Evolutionary conservation across 2,797 vertebrate genomes (phyloP), one percentile per base, ranked within the genome.

Genomic region (Danio albolineatus): DNA sequence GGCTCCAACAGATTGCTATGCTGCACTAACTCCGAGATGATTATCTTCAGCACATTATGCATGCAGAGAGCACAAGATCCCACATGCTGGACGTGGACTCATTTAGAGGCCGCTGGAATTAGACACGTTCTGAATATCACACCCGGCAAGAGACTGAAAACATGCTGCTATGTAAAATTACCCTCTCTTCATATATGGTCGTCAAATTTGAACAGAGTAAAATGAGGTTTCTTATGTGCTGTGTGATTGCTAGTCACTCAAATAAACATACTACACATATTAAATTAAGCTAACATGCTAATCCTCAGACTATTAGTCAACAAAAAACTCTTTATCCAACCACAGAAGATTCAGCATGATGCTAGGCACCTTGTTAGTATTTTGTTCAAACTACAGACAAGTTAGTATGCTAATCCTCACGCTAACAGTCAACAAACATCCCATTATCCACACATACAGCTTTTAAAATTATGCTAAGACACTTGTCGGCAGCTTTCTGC

Each of bases 31-130:
- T 70, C 57, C 14, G 28, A 43, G 38, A 71, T 53, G 46, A 78
- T 70, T 71, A 78, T 71, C 56, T 51, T 43, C 54, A 28, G 17
- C 14, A 46, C 62, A 78, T 78, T 54, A 78, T 53, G 36, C 57
- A 61, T 19, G 19, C 38, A 8, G 38, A 54, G 66, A 36, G 46
- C 57, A 60, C 56, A 54, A 51, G 66, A 62, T 62, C 66, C 46
- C 66, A 71, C 66, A 71, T 21, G 76, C 76, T 71, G 76, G 19
- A 56, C 19, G 38, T 21, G 49, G 56, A 73, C 70, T 72, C 69
- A 82, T 78, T 82, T 73, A 73, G 43, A 28, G 49, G 16, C 66
- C 8, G 28, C 74, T 72, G 73, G 49, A 77, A 77, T 72, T 71
- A 82, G 51, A 76, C 65, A 65, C 51, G 44, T 64, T 66, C 67